Base-by-base conservation (phyloP, 2,113 vertebrate species). In the Platysteira castanea region DNA sequence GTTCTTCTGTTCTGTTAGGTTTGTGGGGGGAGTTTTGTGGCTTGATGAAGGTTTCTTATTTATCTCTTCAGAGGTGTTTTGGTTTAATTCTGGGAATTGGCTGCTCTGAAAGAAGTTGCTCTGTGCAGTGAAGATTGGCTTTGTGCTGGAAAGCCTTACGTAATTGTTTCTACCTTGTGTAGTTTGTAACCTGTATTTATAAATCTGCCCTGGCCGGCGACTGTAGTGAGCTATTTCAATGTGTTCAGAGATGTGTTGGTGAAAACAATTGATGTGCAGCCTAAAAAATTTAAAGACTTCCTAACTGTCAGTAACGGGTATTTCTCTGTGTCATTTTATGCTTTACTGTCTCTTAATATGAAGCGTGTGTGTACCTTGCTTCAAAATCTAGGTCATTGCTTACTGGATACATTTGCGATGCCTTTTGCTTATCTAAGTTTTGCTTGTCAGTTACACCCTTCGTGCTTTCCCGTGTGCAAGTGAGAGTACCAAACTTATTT, bases 81-180 rank as follows among this genome's bases (percentile, higher is more conserved):
- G 47, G 16, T 65, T 59, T 78, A 84, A 49, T 65, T 75, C 16
- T 61, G 49, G 47, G 19, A 76, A 70, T 5, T 35, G 13, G 24
- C 35, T 93, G 44, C 53, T 78, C 53, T 59, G 76, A 37, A 65
- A 9, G 54, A 96, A 96, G 78, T 74, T 93, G 44, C 87, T 63
- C 20, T 23, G 70, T 67, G 85, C 27, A 21, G 73, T 50, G 13
- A 12, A 68, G 87, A 57, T 15, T 39, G 13, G 30, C 8, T 69
- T 83, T 95, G 46, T 84, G 47, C 44, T 84, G 56, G 75, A 61
- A 93, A 91, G 65, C 64, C 4, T 79, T 86, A 84, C 80, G n/a
- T 87, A 95, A 92, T 87, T 93, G 84, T 81, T 88, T 92, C 41
- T 52, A 84, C 94, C 88, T 97, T 93, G 60, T 85, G 63, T 79